Conservation (phyloP, 1,140 invertebrate genomes). For the Epicauta chinensis region DNA sequence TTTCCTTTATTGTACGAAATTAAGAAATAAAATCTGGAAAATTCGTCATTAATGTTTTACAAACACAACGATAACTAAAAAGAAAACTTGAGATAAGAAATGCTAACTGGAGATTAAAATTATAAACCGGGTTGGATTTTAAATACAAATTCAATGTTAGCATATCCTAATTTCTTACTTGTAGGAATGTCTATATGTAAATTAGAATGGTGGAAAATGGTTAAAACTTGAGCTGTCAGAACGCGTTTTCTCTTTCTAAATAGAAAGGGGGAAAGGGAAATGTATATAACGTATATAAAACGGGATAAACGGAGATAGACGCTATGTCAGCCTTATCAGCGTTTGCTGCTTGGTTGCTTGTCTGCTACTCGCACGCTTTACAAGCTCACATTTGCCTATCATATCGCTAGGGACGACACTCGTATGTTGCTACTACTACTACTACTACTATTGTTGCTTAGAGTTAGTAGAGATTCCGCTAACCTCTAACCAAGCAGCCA, state of each 20-base stretch:
- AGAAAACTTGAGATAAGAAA: background rate
- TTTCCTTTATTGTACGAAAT: slow-evolving; percentile 4
- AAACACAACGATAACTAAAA: background rate
- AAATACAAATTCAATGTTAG: slow-evolving; percentile 14
- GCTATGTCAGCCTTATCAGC: slow-evolving; percentile 25
- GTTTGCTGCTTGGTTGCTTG: slow-evolving; percentile 2
- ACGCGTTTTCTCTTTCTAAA: slow-evolving; percentile 17
- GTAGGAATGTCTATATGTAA: slow-evolving; percentile 26
- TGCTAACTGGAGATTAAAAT: background rate
- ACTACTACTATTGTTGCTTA: too few species aligned
- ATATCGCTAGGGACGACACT: slow-evolving; percentile 20
- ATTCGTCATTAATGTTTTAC: background rate
- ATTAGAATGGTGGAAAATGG: slow-evolving; percentile 22
- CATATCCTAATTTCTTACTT: slow-evolving; percentile 24
- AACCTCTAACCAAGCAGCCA: too few species aligned
- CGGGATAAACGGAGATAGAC: too few species aligned
- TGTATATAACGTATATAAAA: background rate
- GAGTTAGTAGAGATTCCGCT: too few species aligned
- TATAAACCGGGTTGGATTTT: background rate
- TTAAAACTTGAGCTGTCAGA: slow-evolving; percentile 25
- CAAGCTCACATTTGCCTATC: slow-evolving; percentile 26
- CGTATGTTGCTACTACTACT: too few species aligned
- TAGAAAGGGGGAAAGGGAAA: background rate
- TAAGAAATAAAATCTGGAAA: background rate
- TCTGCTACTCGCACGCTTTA: slow-evolving; percentile 24